Percentiles rank a stretch among this genome's conserved stretches.
These are phyloP conservation scores for Protonemura montana DNA, from an alignment of 2,888 invertebrate species.

Conservation along the genomic window DNA sequence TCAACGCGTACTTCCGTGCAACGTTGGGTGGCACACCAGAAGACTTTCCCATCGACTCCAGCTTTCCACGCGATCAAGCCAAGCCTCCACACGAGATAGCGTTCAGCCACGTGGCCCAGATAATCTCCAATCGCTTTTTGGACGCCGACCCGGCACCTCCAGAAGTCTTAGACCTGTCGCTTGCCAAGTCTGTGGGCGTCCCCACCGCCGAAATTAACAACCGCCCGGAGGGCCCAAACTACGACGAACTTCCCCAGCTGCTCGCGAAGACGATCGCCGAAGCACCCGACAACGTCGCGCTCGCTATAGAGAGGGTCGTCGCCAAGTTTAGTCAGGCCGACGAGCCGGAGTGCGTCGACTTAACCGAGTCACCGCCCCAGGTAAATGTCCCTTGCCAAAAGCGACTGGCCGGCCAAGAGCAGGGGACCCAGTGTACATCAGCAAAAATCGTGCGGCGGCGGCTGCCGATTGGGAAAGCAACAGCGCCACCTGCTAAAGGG, in stretches of 20 bases:
- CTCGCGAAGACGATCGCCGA: not conserved
- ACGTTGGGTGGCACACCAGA: not conserved
- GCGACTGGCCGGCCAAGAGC: no score
- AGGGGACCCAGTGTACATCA: no score
- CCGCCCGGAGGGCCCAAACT: not conserved
- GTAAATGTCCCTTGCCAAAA: no score
- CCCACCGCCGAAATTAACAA: not conserved
- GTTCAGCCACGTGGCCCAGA: not conserved
- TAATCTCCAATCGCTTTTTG: not conserved
- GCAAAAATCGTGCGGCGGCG: no score
- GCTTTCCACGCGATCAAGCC: no score
- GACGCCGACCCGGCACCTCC: not conserved
- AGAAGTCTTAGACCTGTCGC: not conserved
- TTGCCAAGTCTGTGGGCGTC: not conserved
- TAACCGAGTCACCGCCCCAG: not conserved
- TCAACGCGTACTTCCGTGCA: not conserved
- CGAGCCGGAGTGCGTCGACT: not conserved
- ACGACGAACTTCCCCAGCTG: not conserved
- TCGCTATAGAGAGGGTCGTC: not conserved
- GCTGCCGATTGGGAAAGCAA: no score
- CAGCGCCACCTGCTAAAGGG: no score
- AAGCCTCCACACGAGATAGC: not conserved
- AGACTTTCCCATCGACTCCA: conserved; percentile 7
- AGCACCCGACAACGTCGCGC: not conserved
- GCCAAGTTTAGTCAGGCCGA: not conserved